These are phyloP conservation scores for Celastrina argiolus DNA, from an alignment of 2,888 invertebrate species.

Conservation along the genomic window DNA sequence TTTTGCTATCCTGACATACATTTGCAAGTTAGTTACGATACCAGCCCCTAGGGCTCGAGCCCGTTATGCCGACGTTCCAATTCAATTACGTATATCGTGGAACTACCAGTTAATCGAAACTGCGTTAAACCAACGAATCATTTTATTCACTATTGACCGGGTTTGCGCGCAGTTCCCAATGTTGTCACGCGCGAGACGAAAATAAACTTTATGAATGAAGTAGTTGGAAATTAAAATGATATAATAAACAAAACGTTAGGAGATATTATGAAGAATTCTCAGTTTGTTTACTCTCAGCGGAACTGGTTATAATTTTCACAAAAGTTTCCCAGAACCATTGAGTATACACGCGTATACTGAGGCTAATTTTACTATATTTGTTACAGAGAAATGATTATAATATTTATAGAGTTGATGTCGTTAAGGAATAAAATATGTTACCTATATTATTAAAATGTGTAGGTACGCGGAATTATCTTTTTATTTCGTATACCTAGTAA, in stretches of 20 bases:
- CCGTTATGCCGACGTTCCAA: background rate
- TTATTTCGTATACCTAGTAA: too few species aligned
- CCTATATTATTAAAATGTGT: background rate
- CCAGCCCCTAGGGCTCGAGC: background rate
- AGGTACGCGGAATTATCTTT: too few species aligned
- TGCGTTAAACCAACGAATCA: background rate
- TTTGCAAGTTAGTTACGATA: background rate
- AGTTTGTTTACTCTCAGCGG: background rate
- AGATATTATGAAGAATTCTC: background rate
- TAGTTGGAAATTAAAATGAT: constrained; percentile 8
- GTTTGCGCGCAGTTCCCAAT: background rate
- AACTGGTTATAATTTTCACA: background rate
- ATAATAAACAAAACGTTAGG: background rate
- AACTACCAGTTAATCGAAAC: too few species aligned
- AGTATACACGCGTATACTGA: background rate
- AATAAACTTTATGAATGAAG: constrained; percentile 14
- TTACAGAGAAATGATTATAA: background rate
- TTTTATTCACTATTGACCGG: background rate
- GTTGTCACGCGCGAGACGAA: constrained; percentile 3
- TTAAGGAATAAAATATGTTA: background rate
- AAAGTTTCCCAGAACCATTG: background rate
- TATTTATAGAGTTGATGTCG: background rate
- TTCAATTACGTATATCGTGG: background rate
- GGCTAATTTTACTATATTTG: background rate
- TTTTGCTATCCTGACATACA: background rate